Base-by-base conservation (phyloP, 2,797 vertebrate genomes). In the Zenarchopterus dispar region DNA sequence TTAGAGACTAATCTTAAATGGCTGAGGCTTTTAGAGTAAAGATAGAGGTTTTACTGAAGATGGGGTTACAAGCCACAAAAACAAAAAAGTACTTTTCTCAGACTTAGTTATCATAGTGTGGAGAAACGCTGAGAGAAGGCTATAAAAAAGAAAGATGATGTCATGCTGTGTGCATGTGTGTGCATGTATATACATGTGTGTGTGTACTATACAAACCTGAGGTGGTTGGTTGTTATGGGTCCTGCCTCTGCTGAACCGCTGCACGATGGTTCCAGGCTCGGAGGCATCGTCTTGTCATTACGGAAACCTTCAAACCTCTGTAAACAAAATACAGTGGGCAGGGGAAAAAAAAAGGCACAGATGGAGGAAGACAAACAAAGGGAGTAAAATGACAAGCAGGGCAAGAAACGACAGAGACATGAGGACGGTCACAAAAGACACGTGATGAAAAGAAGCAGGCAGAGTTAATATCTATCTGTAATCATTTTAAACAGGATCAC, bases 241-340 rank as follows among this genome's bases (percentile, higher is more conserved):
- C 87, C 84, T 0, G 95, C 94, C 42, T 96, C 96, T 0, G 93
- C 86, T 0, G 92, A 94, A 56, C 86, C 87, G 13, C 96, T 98
- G 69, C 95, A 95, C 0, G 97, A 99, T 0, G 97, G 97, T 62
- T 98, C 97, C 73, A 98, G 93, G 64, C 97, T 98, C 63, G 96
- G 94, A 15, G 96, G 97, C 82, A 97, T 94, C 52, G 95, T 94
- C 89, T 97, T 98, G 79, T 99, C 97, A 28, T 94, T 96, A 84
- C 96, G 96, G 81, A 93, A 97, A 85, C 95, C 94, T 85, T 99
- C 97, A 0, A 96, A 99, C 80, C 95, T 96, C 97, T 99, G 76
- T 26, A 49, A 68, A 72, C 13, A 36, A 75, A 22, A 82, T 22
- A 71, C 5, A 44, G 21, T 8, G 21, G 5, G 60, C 49, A 65